Base-by-base conservation (phyloP, 2,113 vertebrate species). In the Microtus oregoni region DNA sequence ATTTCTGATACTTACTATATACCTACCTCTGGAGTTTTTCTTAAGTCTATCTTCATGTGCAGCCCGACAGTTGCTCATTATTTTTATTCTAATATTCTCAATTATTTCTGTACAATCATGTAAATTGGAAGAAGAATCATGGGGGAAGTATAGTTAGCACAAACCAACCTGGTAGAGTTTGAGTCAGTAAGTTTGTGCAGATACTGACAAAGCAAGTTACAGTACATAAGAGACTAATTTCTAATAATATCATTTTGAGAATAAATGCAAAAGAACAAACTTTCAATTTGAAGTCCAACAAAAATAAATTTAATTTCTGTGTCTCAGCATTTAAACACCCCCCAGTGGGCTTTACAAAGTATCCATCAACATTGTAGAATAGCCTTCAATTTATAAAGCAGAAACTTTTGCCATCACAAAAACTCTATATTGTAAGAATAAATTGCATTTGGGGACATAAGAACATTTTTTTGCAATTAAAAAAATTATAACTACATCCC, bases 261-360 rank as follows among this genome's bases (percentile, higher is more conserved):
- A 91, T n/a, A 77, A 92, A 90, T 90, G 22, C 30, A 93, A 82
- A 93, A 65, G n/a, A 65, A 78, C 52, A 92, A 81, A 89, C 90
- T 95, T 93, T 93, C 79, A 90, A 83, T 73, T 83, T 94, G 55
- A 90, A 13, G 65, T 20, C 17, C 15, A 90, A 67, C 44, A 96
- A 95, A 95, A 96, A 65, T 65, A 93, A 86, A 92, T 90, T 87
- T 4, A 44, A 94, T 90, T 95, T 87, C n/a, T 96, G 78, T 24
- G 32, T 83, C n/a, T 95, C 73, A 76, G 86, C n/a, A 76, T 6
- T 76, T 88, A 93, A 94, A 90, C 65, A 4, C 12, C 93, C 77
- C 68, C 78, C 55, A 41, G 70, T 90, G 50, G 41, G 28, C 58
- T 94, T 93, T 97, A 87, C 76, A 91, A 4, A 78, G 41, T 65